Conservation (phyloP, 2,888 invertebrate species). For the Volucella zonaria region DNA sequence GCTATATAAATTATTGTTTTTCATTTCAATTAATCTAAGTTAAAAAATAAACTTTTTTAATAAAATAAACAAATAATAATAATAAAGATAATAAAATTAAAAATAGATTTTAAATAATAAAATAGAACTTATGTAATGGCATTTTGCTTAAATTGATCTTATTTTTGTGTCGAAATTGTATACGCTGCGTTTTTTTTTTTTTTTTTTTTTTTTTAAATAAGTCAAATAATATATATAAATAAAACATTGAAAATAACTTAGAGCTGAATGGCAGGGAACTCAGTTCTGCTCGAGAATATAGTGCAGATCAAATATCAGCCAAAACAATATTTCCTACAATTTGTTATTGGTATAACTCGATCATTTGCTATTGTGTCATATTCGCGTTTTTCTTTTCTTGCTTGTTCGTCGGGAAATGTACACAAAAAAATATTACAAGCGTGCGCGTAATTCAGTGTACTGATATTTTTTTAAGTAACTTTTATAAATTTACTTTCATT, state of each 20-base stretch:
- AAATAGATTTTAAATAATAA: constrained; percentile 14
- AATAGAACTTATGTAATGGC: constrained; percentile 60
- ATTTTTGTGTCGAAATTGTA: constrained; percentile 22
- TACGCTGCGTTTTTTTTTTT: constrained; percentile 15
- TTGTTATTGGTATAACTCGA: not conserved
- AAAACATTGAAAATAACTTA: no score
- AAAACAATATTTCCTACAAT: constrained; percentile 3
- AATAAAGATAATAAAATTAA: constrained; percentile 39
- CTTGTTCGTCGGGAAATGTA: constrained; percentile 54
- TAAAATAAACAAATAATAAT: constrained; percentile 25
- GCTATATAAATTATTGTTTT: constrained; percentile 62
- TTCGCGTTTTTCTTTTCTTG: constrained; percentile 36
- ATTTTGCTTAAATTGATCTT: constrained; percentile 48
- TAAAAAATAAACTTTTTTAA: constrained; percentile 41
- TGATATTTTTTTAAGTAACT: constrained; percentile 6
- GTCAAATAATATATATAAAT: not conserved
- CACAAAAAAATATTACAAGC: constrained; percentile 38
- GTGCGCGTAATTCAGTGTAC: constrained; percentile 2
- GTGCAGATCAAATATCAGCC: no score
- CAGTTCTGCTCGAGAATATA: no score
- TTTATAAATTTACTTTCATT: constrained; percentile 21
- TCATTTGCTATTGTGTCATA: not conserved
- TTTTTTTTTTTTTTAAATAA: constrained; percentile 34
- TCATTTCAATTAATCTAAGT: constrained; percentile 55
- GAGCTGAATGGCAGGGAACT: no score